Percentiles rank a stretch among this genome's conserved stretches.
Evolutionary conservation across 2,113 vertebrate species (phyloP).

Genomic region (Tamias sibiricus): DNA sequence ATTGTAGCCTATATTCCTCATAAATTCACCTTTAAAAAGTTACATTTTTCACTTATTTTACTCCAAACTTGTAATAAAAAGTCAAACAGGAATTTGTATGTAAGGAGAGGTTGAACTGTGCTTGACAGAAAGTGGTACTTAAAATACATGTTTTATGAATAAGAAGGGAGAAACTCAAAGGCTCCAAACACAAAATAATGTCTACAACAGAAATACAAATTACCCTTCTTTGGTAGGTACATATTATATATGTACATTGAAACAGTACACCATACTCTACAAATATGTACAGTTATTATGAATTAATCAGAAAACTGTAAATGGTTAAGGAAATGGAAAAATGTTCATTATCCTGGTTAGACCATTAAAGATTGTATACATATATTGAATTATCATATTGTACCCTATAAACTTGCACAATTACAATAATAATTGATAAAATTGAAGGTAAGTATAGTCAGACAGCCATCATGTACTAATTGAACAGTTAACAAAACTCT

Average conservation of each 20-base stretch:
- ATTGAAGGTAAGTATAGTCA: not conserved
- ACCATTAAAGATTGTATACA: not conserved
- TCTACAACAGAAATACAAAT: not conserved
- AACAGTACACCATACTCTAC: not conserved
- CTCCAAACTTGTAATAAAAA: not conserved
- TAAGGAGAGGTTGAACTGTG: not conserved
- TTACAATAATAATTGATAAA: not conserved
- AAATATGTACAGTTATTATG: not conserved
- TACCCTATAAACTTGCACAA: not conserved
- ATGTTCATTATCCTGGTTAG: not conserved
- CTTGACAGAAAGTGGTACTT: not conserved
- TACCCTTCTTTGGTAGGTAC: not conserved
- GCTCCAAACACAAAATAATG: not conserved
- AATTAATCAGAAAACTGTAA: not conserved
- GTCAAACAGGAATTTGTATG: not conserved
- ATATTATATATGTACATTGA: not conserved
- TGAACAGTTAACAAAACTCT: not conserved
- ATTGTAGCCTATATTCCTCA: accelerated
- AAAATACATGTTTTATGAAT: not conserved
- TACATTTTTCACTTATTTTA: not conserved
- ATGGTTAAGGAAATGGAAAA: not conserved
- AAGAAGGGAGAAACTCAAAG: not conserved
- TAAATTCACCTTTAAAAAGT: not conserved
- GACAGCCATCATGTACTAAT: not conserved
- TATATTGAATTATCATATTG: not conserved